These are phyloP conservation scores for Lacerta agilis DNA, from an alignment of 2,797 vertebrate species.

Conservation along the genomic window DNA sequence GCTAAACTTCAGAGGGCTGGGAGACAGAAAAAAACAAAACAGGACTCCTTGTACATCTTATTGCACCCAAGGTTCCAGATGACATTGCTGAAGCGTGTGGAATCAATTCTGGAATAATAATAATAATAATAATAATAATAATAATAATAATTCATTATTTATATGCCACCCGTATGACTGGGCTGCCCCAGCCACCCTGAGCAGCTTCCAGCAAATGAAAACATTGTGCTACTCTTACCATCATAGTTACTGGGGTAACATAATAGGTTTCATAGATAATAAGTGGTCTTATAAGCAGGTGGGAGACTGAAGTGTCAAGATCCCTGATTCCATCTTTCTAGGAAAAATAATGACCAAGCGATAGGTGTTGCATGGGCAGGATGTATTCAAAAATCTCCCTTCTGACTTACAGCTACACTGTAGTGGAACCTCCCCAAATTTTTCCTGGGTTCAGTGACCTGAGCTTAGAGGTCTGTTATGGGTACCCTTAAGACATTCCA, in stretches of 20 bases:
- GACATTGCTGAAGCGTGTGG: constrained; percentile 47
- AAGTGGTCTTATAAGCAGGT: constrained; percentile 1
- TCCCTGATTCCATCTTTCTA: not conserved
- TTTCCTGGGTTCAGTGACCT: not conserved
- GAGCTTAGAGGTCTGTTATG: not conserved
- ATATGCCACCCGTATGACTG: too few relatives aligned
- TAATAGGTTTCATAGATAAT: not conserved
- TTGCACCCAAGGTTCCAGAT: constrained; percentile 42
- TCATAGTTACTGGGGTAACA: not conserved
- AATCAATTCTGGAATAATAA: constrained; percentile 9
- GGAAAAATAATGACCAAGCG: not conserved
- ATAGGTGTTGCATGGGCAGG: not conserved
- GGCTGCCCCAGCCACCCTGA: too few relatives aligned
- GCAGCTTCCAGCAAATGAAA: too few relatives aligned
- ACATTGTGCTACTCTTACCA: not conserved
- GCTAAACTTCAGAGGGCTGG: constrained; percentile 11
- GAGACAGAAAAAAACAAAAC: not conserved
- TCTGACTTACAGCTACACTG: not conserved
- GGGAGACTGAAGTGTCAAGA: constrained; percentile 21
- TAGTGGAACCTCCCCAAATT: not conserved
- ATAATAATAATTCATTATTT: too few relatives aligned
- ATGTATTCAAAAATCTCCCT: not conserved
- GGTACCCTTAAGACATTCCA: constrained; percentile 8
- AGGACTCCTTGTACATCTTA: constrained; percentile 42
- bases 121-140: not conserved